Conservation (phyloP, 1,140 invertebrate species). For the Saccostrea glomerata region DNA sequence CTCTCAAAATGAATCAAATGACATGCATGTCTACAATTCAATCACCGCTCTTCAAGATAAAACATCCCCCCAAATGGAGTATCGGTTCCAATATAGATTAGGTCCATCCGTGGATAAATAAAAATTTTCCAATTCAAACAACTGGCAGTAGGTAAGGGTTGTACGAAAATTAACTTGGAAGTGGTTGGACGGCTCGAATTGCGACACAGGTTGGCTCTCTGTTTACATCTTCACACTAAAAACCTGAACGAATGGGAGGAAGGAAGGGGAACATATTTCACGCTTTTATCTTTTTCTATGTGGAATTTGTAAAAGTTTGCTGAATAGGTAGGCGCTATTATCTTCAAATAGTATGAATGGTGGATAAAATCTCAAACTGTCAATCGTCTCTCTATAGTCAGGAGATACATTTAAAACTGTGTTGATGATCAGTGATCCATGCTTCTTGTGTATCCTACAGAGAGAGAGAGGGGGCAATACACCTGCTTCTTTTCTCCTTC, state of each 20-base stretch:
- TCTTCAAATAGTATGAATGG: conserved; percentile 35
- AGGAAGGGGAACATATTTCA: not conserved
- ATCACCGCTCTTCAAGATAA: conserved; percentile 5
- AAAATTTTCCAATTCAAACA: conserved; percentile 23
- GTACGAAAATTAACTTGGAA: not conserved
- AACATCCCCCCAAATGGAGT: not conserved
- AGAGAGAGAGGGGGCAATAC: not conserved
- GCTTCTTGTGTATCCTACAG: conserved; percentile 2
- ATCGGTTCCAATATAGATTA: conserved; percentile 28
- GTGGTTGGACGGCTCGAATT: not conserved
- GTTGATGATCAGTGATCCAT: conserved; percentile 24
- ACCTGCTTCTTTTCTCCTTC: conserved; percentile 7
- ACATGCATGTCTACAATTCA: conserved; percentile 27
- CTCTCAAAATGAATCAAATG: not conserved
- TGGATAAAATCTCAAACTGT: conserved; percentile 36
- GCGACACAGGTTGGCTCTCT: conserved; percentile 7
- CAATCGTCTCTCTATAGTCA: conserved; percentile 8
- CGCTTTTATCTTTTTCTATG: conserved; percentile 31
- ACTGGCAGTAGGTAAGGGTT: not conserved
- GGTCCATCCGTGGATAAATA: not conserved
- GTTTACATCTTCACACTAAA: conserved; percentile 24
- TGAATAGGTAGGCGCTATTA: conserved; percentile 35
- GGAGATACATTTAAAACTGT: conserved; percentile 26
- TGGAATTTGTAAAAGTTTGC: conserved; percentile 26
- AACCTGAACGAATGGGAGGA: not conserved